Evolutionary conservation across 1,140 invertebrate species (phyloP).

Genomic region (Caenorhabditis tropicalis): DNA sequence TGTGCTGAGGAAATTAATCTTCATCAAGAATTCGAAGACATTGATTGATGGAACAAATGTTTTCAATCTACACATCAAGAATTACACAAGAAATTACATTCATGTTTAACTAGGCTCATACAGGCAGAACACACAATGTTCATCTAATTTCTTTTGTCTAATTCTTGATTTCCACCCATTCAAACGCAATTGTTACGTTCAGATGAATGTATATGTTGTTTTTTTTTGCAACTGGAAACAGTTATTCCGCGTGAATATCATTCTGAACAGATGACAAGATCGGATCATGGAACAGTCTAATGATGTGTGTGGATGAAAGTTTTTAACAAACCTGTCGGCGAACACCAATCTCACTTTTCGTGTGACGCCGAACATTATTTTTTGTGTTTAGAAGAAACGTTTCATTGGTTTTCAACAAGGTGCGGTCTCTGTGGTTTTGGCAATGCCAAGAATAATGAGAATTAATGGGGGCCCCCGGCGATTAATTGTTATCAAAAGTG

Average conservation of each 20-base stretch:
- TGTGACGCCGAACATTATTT: conserved; percentile 11
- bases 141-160: not conserved
- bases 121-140: not conserved
- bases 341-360: conserved; percentile 17
- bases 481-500: conserved; percentile 9
- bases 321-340: conserved; percentile 18
- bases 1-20: not conserved
- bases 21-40: not conserved
- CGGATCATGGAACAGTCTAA: conserved; percentile 38
- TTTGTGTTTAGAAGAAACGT: conserved; percentile 14
- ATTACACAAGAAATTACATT: not conserved
- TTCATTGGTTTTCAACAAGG: not conserved
- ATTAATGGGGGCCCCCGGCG: not conserved
- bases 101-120: not conserved
- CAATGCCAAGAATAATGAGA: not conserved
- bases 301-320: conserved; percentile 25
- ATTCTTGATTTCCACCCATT: not conserved
- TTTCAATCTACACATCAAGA: not conserved
- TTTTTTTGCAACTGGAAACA: not conserved
- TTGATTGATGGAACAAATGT: conserved; percentile 23
- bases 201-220: not conserved
- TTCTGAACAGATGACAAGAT: not conserved
- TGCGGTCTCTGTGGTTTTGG: not conserved
- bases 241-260: conserved; percentile 3
- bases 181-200: not conserved